phyloP scores from a whole-genome alignment of 2,888 invertebrate genomes.

The Cerastis leucographa region DNA sequence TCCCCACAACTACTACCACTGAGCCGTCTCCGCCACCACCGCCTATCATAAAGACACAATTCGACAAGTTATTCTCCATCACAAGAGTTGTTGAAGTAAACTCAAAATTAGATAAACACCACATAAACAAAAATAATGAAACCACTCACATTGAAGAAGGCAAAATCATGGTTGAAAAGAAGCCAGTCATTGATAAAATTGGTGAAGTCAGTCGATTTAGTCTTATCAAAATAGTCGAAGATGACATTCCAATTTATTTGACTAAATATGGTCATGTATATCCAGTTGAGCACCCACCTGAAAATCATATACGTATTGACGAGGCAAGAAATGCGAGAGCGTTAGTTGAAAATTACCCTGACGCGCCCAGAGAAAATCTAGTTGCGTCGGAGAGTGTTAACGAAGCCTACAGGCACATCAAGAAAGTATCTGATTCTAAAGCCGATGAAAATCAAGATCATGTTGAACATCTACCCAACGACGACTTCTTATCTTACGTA shows the following conservation, averaged over 20 bases:
- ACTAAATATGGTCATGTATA: conserved; percentile 87
- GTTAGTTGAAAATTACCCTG: conserved; percentile 79
- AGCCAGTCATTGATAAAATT: conserved; percentile 92
- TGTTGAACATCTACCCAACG: conserved; percentile 78
- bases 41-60: conserved; percentile 86
- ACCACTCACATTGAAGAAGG: conserved; percentile 89
- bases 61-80: conserved; percentile 92
- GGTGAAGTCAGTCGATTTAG: conserved; percentile 93
- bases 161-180: conserved; percentile 90
- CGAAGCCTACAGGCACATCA: conserved; percentile 86
- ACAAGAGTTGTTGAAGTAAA: conserved; percentile 93
- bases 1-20: conserved; percentile 69
- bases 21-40: conserved; percentile 75
- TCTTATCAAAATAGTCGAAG: conserved; percentile 92
- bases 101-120: conserved; percentile 91
- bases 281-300: conserved; percentile 88
- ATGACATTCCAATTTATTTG: conserved; percentile 89
- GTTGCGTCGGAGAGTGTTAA: conserved; percentile 89
- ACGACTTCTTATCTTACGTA: conserved; percentile 83
- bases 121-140: conserved; percentile 90
- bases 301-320: conserved; percentile 87
- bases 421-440: conserved; percentile 71
- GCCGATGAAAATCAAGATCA: conserved; percentile 66
- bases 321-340: conserved; percentile 89
- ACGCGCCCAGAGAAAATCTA: conserved; percentile 85